phyloP scores from a whole-genome alignment of 2,113 vertebrate genomes.

The Sphaerodactylus townsendi region DNA sequence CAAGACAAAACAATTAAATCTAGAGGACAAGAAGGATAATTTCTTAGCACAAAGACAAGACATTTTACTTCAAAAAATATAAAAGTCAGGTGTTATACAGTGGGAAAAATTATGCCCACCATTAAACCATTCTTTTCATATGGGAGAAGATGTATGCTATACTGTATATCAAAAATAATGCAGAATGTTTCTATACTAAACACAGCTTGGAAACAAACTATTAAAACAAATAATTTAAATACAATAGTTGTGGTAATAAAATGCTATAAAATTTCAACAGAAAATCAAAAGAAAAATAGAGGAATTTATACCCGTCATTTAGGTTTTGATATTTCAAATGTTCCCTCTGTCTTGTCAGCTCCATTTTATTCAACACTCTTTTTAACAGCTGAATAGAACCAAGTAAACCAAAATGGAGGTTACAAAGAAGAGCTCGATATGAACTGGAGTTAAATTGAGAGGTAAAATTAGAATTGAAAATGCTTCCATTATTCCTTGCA shows the following conservation, averaged over 20 bases:
- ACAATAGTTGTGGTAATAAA: not conserved
- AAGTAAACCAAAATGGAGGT: slow-evolving; percentile 51
- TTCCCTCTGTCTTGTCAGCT: slow-evolving; percentile 37
- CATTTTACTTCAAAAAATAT: slow-evolving; percentile 24
- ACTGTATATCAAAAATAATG: not conserved
- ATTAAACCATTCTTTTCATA: not conserved
- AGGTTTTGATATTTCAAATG: slow-evolving; percentile 35
- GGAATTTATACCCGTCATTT: not conserved
- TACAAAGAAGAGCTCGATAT: slow-evolving; percentile 11
- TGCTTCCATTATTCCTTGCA: not conserved
- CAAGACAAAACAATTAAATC: not conserved
- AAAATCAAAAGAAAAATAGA: not conserved
- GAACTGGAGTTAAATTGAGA: slow-evolving; percentile 20
- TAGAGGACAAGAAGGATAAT: not conserved
- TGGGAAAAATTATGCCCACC: not conserved
- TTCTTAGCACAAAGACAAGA: slow-evolving; percentile 10
- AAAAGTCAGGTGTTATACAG: not conserved
- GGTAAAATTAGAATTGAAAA: slow-evolving; percentile 30
- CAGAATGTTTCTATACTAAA: not conserved
- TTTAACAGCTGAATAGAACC: slow-evolving; percentile 48
- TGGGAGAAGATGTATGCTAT: slow-evolving; percentile 4
- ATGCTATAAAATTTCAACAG: slow-evolving; percentile 4
- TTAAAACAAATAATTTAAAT: not conserved
- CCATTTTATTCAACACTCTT: slow-evolving; percentile 40
- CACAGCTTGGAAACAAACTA: slow-evolving; percentile 1